phyloP scores from a whole-genome alignment of 2,888 invertebrate genomes.

The Muscina levida region DNA sequence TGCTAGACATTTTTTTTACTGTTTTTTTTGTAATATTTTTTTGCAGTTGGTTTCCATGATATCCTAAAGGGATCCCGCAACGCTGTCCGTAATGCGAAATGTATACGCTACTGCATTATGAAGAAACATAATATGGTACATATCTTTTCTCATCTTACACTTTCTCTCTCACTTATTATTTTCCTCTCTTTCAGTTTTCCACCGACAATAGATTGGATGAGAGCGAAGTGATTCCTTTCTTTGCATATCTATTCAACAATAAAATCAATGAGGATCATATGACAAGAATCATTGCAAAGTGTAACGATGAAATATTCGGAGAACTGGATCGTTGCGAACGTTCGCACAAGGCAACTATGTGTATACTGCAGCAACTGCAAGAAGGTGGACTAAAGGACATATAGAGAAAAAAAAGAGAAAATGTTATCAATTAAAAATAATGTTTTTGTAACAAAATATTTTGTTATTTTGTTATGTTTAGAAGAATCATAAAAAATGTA shows the following conservation, averaged over 20 bases:
- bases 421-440: slow-evolving; percentile 1
- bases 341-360: slow-evolving; percentile 52
- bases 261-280: slow-evolving; percentile 37
- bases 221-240: slow-evolving; percentile 53
- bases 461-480: too few relatives aligned
- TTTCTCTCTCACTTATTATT: too few relatives aligned
- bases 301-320: slow-evolving; percentile 40
- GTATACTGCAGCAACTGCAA: slow-evolving; percentile 54
- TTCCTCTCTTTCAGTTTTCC: slow-evolving; percentile 39
- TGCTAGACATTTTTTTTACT: too few relatives aligned
- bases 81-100: slow-evolving; percentile 63
- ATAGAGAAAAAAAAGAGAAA: slow-evolving; percentile 6
- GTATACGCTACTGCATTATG: slow-evolving; percentile 67
- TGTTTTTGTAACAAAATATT: too few relatives aligned
- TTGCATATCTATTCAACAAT: slow-evolving; percentile 51
- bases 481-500: too few relatives aligned
- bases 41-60: slow-evolving; percentile 62
- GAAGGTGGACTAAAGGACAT: slow-evolving; percentile 49
- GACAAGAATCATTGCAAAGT: slow-evolving; percentile 37
- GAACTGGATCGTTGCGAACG: slow-evolving; percentile 59
- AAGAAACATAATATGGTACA: slow-evolving; percentile 65
- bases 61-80: slow-evolving; percentile 59
- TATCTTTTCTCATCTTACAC: background rate
- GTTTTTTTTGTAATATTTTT: too few relatives aligned
- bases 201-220: slow-evolving; percentile 46